Evolutionary conservation across 2,888 invertebrate species (phyloP).

Genomic region (Eumacrocentrus americanus): DNA sequence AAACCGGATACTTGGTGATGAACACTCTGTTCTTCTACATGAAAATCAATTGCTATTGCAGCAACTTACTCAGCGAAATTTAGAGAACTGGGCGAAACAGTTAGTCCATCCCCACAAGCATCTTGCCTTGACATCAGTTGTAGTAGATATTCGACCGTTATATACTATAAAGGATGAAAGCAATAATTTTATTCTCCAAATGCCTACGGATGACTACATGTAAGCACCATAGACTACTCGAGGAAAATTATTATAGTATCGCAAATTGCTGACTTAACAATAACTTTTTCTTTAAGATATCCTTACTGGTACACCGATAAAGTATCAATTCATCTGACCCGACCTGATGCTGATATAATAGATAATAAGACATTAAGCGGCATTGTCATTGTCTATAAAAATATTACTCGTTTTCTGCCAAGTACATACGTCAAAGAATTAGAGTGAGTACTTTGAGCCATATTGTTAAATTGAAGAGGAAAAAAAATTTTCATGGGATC

Average conservation of each 20-base stretch:
- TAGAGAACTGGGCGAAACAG: conserved; percentile 57
- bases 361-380: conserved; percentile 49
- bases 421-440: conserved; percentile 68
- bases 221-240: too few relatives aligned
- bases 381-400: conserved; percentile 69
- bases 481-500: conserved; percentile 30
- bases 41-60: conserved; percentile 61
- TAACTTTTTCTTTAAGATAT: conserved; percentile 57
- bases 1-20: conserved; percentile 70
- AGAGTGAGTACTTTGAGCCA: conserved; percentile 65
- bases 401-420: conserved; percentile 69
- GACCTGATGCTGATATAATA: conserved; percentile 41
- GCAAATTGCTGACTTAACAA: too few relatives aligned
- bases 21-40: conserved; percentile 74
- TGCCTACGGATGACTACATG: conserved; percentile 53
- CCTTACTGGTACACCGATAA: conserved; percentile 61
- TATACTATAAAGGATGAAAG: conserved; percentile 47
- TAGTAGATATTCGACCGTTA: conserved; percentile 55
- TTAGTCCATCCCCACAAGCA: conserved; percentile 50
- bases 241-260: too few relatives aligned
- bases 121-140: conserved; percentile 53
- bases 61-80: conserved; percentile 57
- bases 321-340: conserved; percentile 56
- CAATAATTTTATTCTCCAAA: conserved; percentile 51
- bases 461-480: conserved; percentile 6